phyloP scores from a whole-genome alignment of 2,113 vertebrate species.

The Lycaon pictus region DNA sequence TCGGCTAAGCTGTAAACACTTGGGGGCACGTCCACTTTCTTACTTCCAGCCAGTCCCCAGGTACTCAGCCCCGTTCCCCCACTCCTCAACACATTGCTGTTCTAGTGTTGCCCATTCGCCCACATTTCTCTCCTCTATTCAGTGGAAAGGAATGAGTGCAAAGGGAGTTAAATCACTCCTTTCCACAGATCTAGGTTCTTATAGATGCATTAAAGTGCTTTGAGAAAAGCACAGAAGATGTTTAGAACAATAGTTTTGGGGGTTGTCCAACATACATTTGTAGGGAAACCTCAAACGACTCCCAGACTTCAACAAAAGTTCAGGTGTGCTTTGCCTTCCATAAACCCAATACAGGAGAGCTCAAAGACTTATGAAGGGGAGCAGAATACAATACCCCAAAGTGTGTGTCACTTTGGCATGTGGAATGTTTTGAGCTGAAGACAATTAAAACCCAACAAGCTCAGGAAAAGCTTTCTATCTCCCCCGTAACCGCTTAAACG shows the following conservation, averaged over 20 bases:
- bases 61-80: background rate
- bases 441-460: background rate
- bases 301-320: slow-evolving; percentile 1
- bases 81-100: too few species aligned
- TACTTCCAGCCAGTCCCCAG: background rate
- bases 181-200: background rate
- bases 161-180: background rate
- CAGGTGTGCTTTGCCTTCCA: background rate
- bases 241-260: background rate
- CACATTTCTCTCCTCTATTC: background rate
- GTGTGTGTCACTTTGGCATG: background rate
- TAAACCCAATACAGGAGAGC: slow-evolving; percentile 56
- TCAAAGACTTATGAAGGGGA: background rate
- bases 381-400: background rate
- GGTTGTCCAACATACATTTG: background rate
- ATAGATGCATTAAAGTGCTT: background rate
- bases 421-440: background rate
- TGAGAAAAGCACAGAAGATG: background rate
- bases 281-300: background rate
- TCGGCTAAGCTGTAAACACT: background rate
- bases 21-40: background rate
- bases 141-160: background rate
- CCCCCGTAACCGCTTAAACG: background rate
- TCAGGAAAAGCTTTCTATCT: background rate
- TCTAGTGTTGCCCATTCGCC: background rate